Conservation (phyloP, 2,888 invertebrate genomes). For the Oscheius myriophilus region DNA sequence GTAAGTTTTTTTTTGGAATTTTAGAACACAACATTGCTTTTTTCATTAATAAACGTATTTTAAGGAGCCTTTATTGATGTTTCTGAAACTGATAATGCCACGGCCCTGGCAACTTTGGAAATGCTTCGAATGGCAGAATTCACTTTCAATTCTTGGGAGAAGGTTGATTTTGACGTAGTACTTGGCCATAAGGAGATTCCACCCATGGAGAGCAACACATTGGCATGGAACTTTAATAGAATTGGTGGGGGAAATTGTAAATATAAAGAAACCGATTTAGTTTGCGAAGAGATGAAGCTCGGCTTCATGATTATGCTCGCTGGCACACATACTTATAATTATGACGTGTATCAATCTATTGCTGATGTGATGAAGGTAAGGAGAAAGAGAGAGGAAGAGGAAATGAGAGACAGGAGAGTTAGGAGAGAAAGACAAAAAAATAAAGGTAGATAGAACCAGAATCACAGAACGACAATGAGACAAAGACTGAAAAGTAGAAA, state of each 20-base stretch:
- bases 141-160: constrained; percentile 50
- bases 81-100: constrained; percentile 40
- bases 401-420: too few species aligned
- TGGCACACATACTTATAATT: constrained; percentile 48
- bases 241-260: constrained; percentile 33
- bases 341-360: constrained; percentile 50
- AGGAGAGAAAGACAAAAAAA: too few species aligned
- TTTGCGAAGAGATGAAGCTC: constrained; percentile 59
- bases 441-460: too few species aligned
- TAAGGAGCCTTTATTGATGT: constrained; percentile 45
- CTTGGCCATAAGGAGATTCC: constrained; percentile 52
- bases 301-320: constrained; percentile 61
- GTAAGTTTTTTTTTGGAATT: too few species aligned
- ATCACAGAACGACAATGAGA: too few species aligned
- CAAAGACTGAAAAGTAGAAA: too few species aligned
- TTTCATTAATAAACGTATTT: too few species aligned
- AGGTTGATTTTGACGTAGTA: constrained; percentile 54
- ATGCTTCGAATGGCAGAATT: constrained; percentile 59
- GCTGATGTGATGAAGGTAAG: constrained; percentile 54
- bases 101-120: constrained; percentile 36
- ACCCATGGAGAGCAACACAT: constrained; percentile 44
- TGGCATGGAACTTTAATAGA: constrained; percentile 53
- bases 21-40: too few species aligned
- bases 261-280: constrained; percentile 26
- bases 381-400: too few species aligned